Evolutionary conservation across 2,888 invertebrate species (phyloP).

Genomic region (Leptura quadrifasciata): DNA sequence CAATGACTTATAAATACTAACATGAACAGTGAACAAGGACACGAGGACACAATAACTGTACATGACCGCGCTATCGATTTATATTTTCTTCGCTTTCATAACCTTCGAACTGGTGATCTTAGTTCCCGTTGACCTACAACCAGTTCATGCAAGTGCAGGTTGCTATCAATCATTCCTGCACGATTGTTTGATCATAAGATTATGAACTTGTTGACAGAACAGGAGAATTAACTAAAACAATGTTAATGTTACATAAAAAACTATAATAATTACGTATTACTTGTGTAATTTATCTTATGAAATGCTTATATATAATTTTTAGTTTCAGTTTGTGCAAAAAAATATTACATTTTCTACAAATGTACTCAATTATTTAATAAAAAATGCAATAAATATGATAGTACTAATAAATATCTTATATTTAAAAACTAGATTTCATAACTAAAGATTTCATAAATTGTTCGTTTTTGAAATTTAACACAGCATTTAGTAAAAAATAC

Average conservation of each 20-base stretch:
- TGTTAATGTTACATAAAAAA: neutral
- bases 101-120: constrained; percentile 34
- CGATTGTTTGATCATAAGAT: constrained; percentile 8
- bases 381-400: too few relatives aligned
- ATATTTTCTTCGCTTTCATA: constrained; percentile 23
- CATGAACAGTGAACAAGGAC: constrained; percentile 2
- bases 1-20: neutral
- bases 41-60: constrained; percentile 10
- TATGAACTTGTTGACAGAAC: neutral
- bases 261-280: neutral
- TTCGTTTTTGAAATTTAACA: too few relatives aligned
- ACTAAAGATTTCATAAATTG: too few relatives aligned
- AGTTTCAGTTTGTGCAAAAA: too few relatives aligned
- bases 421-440: too few relatives aligned
- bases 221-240: neutral
- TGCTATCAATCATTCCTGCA: constrained; percentile 25
- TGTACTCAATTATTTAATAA: too few relatives aligned
- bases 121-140: constrained; percentile 32
- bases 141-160: constrained; percentile 33
- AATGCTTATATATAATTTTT: too few relatives aligned
- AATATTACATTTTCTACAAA: too few relatives aligned
- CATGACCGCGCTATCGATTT: constrained; percentile 30
- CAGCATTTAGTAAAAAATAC: too few relatives aligned
- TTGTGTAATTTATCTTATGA: too few relatives aligned
- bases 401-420: too few relatives aligned